These are phyloP conservation scores for Sebastolobus altivelis DNA, from an alignment of 2,797 vertebrate species.

Conservation along the genomic window DNA sequence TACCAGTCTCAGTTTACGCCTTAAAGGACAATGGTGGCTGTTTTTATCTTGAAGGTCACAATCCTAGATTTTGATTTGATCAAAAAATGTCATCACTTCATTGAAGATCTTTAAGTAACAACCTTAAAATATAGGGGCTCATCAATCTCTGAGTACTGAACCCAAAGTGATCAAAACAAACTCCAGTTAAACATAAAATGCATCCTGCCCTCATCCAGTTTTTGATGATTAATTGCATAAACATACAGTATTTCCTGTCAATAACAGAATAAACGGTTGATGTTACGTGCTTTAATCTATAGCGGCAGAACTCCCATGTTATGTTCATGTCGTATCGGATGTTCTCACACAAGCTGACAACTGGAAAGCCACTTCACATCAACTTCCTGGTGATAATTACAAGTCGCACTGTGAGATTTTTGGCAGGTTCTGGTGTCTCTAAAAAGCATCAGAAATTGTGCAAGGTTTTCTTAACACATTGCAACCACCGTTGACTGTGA, in stretches of 20 bases:
- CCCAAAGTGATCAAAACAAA: neutral
- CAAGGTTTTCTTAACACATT: slow-evolving; percentile 12
- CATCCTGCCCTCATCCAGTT: neutral
- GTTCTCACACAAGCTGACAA: slow-evolving; percentile 14
- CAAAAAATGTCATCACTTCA: no score
- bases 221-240: neutral
- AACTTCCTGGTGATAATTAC: slow-evolving; percentile 7
- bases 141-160: neutral
- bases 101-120: neutral
- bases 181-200: neutral
- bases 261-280: neutral
- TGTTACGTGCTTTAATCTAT: neutral
- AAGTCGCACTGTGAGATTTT: slow-evolving; percentile 8
- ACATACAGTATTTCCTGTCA: neutral
- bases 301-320: neutral
- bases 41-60: no score
- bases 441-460: neutral
- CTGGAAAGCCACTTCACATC: slow-evolving; percentile 26
- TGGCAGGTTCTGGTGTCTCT: slow-evolving; percentile 3
- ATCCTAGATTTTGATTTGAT: no score
- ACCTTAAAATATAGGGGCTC: neutral
- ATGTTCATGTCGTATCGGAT: slow-evolving; percentile 17
- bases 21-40: no score
- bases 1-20: no score
- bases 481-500: neutral